phyloP scores from a whole-genome alignment of 2,888 invertebrate genomes.

The Hylaea fasciaria region DNA sequence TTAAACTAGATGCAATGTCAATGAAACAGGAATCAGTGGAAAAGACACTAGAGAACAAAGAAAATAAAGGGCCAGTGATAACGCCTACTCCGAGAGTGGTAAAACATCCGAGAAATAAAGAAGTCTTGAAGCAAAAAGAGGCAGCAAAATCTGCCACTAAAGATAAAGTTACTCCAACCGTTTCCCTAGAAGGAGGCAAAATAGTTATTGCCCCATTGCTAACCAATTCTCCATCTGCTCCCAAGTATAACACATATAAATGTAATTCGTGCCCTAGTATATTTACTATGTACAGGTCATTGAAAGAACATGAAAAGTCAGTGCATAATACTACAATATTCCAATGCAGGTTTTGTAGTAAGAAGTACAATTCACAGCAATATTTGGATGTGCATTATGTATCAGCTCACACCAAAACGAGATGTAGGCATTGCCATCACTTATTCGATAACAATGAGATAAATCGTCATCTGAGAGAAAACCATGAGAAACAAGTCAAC shows the following conservation, averaged over 20 bases:
- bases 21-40: conserved; percentile 3
- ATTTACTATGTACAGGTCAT: conserved; percentile 53
- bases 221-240: conserved; percentile 38
- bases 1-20: neutral
- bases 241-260: conserved; percentile 49
- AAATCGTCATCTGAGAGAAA: conserved; percentile 50
- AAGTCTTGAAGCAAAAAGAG: conserved; percentile 4
- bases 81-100: conserved; percentile 30
- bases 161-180: conserved; percentile 43
- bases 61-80: conserved; percentile 37
- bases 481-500: conserved; percentile 50
- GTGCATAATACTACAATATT: conserved; percentile 52
- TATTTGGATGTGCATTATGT: conserved; percentile 59
- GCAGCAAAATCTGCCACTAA: conserved; percentile 7
- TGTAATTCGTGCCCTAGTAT: conserved; percentile 55
- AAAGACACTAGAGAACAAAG: conserved; percentile 24
- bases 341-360: conserved; percentile 56
- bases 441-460: conserved; percentile 43
- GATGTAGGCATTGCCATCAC: conserved; percentile 58
- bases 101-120: conserved; percentile 35
- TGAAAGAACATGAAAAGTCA: conserved; percentile 58
- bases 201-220: conserved; percentile 51
- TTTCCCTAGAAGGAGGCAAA: conserved; percentile 51
- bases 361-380: conserved; percentile 56
- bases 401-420: conserved; percentile 49